Evolutionary conservation across 2,113 vertebrate species (phyloP).

Genomic region (Tiliqua scincoides): DNA sequence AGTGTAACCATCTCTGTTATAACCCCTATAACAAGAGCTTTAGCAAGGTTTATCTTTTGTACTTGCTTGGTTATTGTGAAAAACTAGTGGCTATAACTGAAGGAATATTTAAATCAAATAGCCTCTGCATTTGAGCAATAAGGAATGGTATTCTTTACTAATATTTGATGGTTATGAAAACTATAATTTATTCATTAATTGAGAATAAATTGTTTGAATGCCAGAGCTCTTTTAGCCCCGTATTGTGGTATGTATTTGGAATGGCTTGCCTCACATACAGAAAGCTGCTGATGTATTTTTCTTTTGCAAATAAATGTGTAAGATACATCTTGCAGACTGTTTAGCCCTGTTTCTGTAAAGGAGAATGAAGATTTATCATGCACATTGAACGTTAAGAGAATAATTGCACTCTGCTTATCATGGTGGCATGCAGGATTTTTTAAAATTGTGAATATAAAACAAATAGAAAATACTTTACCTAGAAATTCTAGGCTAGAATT

Average conservation of each 20-base stretch:
- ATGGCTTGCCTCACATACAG: neutral
- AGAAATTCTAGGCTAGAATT: neutral
- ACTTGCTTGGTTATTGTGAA: neutral
- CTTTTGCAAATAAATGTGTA: neutral
- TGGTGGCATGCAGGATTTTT: neutral
- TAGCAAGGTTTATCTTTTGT: neutral
- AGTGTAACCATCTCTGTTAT: neutral
- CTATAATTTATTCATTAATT: slow-evolving; percentile 5
- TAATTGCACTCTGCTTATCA: neutral
- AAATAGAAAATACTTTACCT: neutral
- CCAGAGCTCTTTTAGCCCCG: neutral
- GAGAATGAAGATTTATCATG: neutral
- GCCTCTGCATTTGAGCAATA: neutral
- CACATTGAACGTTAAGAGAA: neutral
- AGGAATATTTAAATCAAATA: neutral
- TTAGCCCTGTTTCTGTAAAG: neutral
- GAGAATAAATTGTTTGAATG: neutral
- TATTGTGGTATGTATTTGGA: neutral
- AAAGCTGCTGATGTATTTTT: neutral
- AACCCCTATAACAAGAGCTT: slow-evolving; percentile 13
- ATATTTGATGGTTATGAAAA: neutral
- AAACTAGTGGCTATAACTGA: neutral
- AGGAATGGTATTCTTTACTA: neutral
- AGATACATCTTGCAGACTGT: neutral
- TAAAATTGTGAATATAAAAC: neutral